These are phyloP conservation scores for Laothoe populi DNA, from an alignment of 2,888 invertebrate species.

Conservation along the genomic window DNA sequence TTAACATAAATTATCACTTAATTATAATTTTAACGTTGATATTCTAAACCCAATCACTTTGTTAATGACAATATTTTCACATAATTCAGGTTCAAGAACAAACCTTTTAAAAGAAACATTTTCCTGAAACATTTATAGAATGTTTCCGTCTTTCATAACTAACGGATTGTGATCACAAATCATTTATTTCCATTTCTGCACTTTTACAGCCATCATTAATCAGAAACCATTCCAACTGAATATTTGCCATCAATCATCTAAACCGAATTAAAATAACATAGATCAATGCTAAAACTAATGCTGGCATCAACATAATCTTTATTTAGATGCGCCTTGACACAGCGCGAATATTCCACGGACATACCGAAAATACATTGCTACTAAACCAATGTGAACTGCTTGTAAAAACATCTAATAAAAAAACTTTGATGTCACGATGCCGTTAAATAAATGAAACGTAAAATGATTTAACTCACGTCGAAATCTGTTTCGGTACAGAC, in stretches of 20 bases:
- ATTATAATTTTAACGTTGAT: too few species aligned
- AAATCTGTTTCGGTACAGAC: not conserved
- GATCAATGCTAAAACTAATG: constrained; percentile 29
- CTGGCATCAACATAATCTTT: constrained; percentile 24
- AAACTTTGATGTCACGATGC: constrained; percentile 15
- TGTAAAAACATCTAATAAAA: constrained; percentile 16
- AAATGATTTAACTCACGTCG: constrained; percentile 3
- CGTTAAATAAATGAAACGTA: constrained; percentile 8
- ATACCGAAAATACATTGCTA: constrained; percentile 26
- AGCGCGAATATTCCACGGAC: constrained; percentile 15
- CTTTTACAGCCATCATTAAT: constrained; percentile 26
- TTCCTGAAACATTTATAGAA: not conserved
- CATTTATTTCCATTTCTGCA: constrained; percentile 17
- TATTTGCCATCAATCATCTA: constrained; percentile 28
- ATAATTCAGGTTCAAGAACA: not conserved
- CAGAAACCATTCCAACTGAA: constrained; percentile 19
- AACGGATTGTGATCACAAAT: not conserved
- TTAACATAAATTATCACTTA: too few species aligned
- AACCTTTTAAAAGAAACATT: not conserved
- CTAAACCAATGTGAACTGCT: not conserved
- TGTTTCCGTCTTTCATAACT: not conserved
- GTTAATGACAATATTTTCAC: not conserved
- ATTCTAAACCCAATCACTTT: not conserved
- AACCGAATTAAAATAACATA: constrained; percentile 24
- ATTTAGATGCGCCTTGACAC: constrained; percentile 24